Evolutionary conservation across 2,113 vertebrate species (phyloP), one percentile per base, ranked within the genome.

Genomic region (Prunella himalayana): DNA sequence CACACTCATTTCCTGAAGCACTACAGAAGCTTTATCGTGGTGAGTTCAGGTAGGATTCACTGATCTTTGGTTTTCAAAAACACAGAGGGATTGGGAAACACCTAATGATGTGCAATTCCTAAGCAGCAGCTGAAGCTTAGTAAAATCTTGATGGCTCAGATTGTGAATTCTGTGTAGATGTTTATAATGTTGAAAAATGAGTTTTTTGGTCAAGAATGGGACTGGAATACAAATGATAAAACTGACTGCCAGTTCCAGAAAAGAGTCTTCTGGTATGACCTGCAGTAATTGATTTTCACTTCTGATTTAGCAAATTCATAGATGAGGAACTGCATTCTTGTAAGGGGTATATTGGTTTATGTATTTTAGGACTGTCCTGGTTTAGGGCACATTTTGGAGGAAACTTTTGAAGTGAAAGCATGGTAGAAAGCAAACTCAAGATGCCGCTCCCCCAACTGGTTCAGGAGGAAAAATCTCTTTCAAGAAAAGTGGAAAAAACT

Each of bases 21-120:
- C 97, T 99, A 66, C 97, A 97, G 94, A 99, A 99, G 97, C 98
- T 99, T 85, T 98, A 97, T 86, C 98, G 98, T 94, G 99, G 99
- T 96, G 98, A 99, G 96, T 99, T 99, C 99, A 99, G 99, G 99
- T 99, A 98, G 73, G 99, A 98, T 90, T 96, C 90, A 77, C 22
- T 87, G 57, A 70, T 79, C 47, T 68, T 64, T 87, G 65, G 18
- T 91, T 94, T 92, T 84, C 33, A 41, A 86, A 77, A 86, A 81
- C 6, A 3, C 53, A 6, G 3, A 84, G 23, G 23, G 15, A 15
- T 42, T 82, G 68, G n/a, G 72, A 63, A 91, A 81, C 70, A 51
- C 15, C 28, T 85, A 51, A 44, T 31, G 8, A 53, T 73, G 35
- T 35, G 27, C 53, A 61, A 2, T 73, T 78, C 42, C 18, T 76